Base-by-base conservation (phyloP, 2,113 vertebrate genomes). In the Bambusicola thoracicus region DNA sequence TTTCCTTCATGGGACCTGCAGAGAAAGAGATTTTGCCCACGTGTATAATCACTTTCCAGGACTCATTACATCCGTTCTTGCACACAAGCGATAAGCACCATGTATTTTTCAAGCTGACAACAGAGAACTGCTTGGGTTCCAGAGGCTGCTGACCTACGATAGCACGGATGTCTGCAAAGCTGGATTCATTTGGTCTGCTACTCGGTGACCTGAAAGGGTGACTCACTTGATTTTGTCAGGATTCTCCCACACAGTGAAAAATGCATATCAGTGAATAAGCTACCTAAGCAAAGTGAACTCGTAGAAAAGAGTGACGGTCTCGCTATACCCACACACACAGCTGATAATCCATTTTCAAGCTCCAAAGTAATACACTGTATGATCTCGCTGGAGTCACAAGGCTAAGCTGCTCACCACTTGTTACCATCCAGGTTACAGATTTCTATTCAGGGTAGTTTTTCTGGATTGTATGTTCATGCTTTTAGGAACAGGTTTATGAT, bases 231-330 rank as follows among this genome's bases (percentile, higher is more conserved):
- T 56, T 49, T 61, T 61, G 72, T 59, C 8, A 8, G 43, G 20
- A 27, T 56, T 81, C 88, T 36, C 51, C 18, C 30, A 16, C 15
- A 34, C 51, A 8, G 0, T 20, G 13, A 3, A n/a, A 19, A 44
- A 48, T 17, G 44, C 63, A 21, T 1, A 6, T 25, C 36, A 2
- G 46, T 21, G 40, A 59, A 29, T 61, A 51, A 19, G 32, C 3
- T 49, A 7, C 43, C 34, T 59, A 9, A 1, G 3, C 30, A 25
- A 10, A 7, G 1, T 2, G 29, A 32, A 1, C 9, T 2, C 16
- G 13, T 24, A 24, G 36, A 48, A 40, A 66, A 2, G 6, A 20
- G 40, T 4, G 10, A 4, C 11, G 48, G 20, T n/a, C 22, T 77
- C 38, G 14, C 48, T 17, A 36, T 43, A 3, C 1, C 2, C 3